Evolutionary conservation across 1,140 invertebrate genomes (phyloP).

Genomic region (Danaus melanippus): DNA sequence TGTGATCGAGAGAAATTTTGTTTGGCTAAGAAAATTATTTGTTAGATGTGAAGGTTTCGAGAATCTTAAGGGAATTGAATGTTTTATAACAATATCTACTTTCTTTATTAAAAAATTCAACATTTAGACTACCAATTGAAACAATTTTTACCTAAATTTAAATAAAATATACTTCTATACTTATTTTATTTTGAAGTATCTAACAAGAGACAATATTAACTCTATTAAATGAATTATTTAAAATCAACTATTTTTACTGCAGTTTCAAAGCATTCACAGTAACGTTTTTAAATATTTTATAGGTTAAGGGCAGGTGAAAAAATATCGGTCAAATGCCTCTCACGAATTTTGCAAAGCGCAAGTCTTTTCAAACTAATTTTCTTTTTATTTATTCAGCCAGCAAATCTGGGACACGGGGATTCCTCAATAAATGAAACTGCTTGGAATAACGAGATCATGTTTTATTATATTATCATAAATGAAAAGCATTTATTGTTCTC

Average conservation of each 20-base stretch:
- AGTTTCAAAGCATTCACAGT: conserved; percentile 10
- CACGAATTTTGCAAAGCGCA: conserved; percentile 18
- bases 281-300: conserved; percentile 22
- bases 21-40: conserved; percentile 22
- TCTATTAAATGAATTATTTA: no score
- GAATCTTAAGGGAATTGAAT: conserved; percentile 14
- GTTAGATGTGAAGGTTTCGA: background rate
- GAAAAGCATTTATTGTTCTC: no score
- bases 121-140: no score
- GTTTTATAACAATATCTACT: conserved; percentile 7
- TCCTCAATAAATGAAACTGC: background rate
- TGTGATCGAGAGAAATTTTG: conserved; percentile 15
- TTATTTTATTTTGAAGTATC: no score
- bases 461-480: no score
- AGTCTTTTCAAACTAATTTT: conserved; percentile 22
- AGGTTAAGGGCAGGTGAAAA: conserved; percentile 20
- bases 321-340: conserved; percentile 25
- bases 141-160: no score
- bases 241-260: no score
- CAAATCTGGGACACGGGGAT: conserved; percentile 14
- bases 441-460: no score
- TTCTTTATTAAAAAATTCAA: no score
- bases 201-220: no score
- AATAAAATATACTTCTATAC: no score
- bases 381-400: conserved; percentile 17